Conservation (phyloP, 2,113 vertebrate genomes). For the Gymnogyps californianus region DNA sequence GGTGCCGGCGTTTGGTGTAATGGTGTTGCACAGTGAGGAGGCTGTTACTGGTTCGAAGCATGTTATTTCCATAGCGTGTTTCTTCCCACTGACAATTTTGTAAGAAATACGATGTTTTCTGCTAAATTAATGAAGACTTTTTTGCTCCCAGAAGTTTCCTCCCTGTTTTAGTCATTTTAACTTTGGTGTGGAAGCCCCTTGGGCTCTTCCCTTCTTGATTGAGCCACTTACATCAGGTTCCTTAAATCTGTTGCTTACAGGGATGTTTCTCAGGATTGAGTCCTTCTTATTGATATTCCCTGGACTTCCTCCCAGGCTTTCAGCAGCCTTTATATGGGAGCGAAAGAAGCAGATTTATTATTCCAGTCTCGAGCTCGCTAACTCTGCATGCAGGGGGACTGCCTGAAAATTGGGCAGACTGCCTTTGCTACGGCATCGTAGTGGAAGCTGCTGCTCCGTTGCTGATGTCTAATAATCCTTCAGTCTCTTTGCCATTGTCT, state of each 20-base stretch:
- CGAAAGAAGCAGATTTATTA: background rate
- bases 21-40: rapidly evolving
- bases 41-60: background rate
- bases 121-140: background rate
- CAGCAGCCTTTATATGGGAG: background rate
- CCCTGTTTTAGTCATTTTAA: background rate
- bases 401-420: background rate
- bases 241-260: background rate
- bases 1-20: background rate
- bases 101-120: background rate
- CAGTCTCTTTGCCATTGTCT: background rate
- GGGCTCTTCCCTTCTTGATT: background rate
- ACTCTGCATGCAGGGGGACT: background rate
- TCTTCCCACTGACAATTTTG: background rate
- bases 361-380: background rate
- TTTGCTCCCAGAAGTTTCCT: background rate
- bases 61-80: background rate
- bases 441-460: background rate
- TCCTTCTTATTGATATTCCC: background rate
- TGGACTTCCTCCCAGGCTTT: background rate
- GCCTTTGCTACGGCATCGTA: rapidly evolving
- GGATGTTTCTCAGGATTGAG: background rate
- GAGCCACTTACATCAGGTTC: background rate
- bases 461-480: background rate
- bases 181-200: background rate